phyloP scores from a whole-genome alignment of 2,888 invertebrate genomes.

The Elysia crispata region DNA sequence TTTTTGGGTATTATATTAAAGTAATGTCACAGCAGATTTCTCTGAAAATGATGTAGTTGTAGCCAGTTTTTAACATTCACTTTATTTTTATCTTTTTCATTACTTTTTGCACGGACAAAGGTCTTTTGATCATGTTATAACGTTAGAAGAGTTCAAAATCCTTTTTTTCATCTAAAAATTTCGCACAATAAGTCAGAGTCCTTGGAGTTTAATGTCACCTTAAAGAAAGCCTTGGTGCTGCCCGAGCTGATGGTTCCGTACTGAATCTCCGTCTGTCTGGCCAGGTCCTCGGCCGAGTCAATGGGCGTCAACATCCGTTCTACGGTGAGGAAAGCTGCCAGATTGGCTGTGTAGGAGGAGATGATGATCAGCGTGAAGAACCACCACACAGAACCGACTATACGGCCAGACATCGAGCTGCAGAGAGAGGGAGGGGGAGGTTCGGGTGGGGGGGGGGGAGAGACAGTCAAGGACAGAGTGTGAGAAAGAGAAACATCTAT shows the following conservation, averaged over 20 bases:
- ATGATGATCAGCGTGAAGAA: slow-evolving; percentile 98
- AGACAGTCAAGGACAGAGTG: too few relatives aligned
- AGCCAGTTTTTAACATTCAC: too few relatives aligned
- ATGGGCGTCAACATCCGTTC: slow-evolving; percentile 97
- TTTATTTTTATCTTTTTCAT: too few relatives aligned
- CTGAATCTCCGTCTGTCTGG: slow-evolving; percentile 83
- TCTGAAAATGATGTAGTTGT: too few relatives aligned
- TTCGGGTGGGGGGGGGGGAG: background rate
- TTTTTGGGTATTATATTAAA: too few relatives aligned
- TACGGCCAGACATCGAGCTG: slow-evolving; percentile 92
- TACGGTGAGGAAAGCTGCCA: slow-evolving; percentile 95
- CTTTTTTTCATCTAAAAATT: too few relatives aligned
- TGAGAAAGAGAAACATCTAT: background rate
- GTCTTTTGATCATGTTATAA: too few relatives aligned
- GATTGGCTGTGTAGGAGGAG: slow-evolving; percentile 98
- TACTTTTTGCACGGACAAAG: too few relatives aligned
- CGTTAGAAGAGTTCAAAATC: too few relatives aligned
- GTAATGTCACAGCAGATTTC: too few relatives aligned
- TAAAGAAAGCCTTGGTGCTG: slow-evolving; percentile 92
- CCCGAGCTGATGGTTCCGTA: slow-evolving; percentile 85
- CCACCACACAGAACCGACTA: slow-evolving; percentile 99
- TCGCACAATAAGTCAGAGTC: too few relatives aligned
- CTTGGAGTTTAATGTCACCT: too few relatives aligned
- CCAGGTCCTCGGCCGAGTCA: slow-evolving; percentile 92
- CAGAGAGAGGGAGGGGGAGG: background rate